Base-by-base conservation (phyloP, 2,113 vertebrate genomes). In the Cynocephalus volans region DNA sequence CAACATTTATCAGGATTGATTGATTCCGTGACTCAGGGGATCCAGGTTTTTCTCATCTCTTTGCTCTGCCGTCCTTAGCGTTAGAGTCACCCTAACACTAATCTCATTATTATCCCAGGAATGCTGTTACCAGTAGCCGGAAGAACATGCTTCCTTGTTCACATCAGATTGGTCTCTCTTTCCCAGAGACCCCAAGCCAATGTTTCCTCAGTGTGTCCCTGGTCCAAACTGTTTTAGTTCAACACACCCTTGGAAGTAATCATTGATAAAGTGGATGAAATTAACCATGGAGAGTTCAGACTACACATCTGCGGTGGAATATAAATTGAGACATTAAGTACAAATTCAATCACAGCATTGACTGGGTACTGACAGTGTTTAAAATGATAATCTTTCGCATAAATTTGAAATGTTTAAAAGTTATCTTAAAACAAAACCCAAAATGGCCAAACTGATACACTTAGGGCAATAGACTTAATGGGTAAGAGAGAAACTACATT, bases 321-420 rank as follows among this genome's bases (percentile, higher is more conserved):
- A 41, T 41, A 41, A 41, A 41, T 41, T 41, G 41, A 41, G 41
- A 41, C 41, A 41, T 41, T 41, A 41, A 41, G 60, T 81, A 41
- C 41, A 93, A 95, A 95, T 95, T 90, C 50, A 96, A 96, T 4
- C 26, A 76, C 15, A 77, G 15, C 41, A 90, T 60, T 67, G 70
- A 19, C 13, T 36, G 24, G 45, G 23, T 70, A 93, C 7, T 76
- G 48, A 90, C 7, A 41, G 54, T 41, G 13, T 95, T 95, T 86
- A 90, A 96, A 94, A 81, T 28, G 36, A 87, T 33, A 65, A 18
- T 5, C 18, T 91, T 67, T 88, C 33, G 81, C 6, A 33, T 54
- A 56, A 88, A 69, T 33, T 4, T 80, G 5, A 76, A 62, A 79
- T 88, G 10, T 80, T 80, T 84, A 65, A 41, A 41, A 81, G 6